Conservation (phyloP, 1,140 invertebrate species). For the Agrilus planipennis region DNA sequence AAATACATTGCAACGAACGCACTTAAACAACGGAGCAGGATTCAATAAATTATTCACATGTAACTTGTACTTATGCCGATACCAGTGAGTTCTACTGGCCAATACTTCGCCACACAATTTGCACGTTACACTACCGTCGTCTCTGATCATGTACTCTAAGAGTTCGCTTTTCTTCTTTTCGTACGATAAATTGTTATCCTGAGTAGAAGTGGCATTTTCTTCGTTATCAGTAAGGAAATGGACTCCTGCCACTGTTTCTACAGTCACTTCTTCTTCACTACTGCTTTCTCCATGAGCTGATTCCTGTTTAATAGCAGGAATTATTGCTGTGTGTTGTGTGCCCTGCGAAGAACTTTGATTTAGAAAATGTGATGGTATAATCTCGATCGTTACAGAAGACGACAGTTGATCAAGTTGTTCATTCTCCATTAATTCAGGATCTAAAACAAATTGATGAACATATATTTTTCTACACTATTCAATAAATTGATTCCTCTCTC, state of each 20-base stretch:
- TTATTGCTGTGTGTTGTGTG: constrained; percentile 27
- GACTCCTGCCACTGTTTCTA: constrained; percentile 25
- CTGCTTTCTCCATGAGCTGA: constrained; percentile 13
- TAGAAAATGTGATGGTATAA: constrained; percentile 19
- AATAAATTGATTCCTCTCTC: no score
- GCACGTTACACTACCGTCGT: constrained; percentile 61
- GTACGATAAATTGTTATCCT: constrained; percentile 29
- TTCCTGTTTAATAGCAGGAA: constrained; percentile 29
- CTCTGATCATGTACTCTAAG: constrained; percentile 57
- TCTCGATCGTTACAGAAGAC: constrained; percentile 23
- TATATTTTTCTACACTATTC: no score
- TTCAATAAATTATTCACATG: constrained; percentile 41
- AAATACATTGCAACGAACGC: constrained; percentile 60
- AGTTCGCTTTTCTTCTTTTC: constrained; percentile 41
- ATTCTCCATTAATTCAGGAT: no score
- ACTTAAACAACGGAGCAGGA: constrained; percentile 57
- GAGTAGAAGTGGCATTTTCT: constrained; percentile 24
- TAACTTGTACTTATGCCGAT: constrained; percentile 66
- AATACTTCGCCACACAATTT: constrained; percentile 65
- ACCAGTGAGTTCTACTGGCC: constrained; percentile 65
- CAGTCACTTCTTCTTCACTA: constrained; percentile 13
- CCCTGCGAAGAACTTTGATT: constrained; percentile 12
- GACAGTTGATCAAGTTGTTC: no score
- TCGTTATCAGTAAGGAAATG: constrained; percentile 51
- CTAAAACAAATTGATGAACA: no score